Percentiles rank a stretch among this genome's conserved stretches.
phyloP scores from a whole-genome alignment of 2,113 vertebrate species.

The Phalacrocorax aristotelis region DNA sequence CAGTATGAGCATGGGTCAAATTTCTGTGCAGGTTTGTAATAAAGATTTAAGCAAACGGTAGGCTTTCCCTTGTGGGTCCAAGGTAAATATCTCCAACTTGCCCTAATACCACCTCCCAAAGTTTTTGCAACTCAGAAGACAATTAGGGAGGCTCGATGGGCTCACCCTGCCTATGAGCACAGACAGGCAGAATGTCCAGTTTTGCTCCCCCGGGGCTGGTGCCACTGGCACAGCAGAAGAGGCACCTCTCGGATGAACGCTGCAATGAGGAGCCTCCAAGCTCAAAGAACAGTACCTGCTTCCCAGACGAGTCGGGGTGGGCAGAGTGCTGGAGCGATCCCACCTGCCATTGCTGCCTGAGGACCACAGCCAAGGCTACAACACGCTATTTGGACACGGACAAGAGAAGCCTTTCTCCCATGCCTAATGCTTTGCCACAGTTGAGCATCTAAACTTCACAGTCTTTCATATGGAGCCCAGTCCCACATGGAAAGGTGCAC shows the following conservation, averaged over 20 bases:
- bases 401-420: background rate
- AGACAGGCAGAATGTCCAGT: background rate
- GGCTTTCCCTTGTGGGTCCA: background rate
- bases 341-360: too few relatives aligned
- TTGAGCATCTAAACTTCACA: background rate
- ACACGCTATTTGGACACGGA: background rate
- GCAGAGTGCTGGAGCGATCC: background rate
- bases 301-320: background rate
- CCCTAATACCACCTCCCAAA: background rate
- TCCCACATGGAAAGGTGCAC: background rate
- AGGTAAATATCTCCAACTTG: background rate
- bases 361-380: background rate
- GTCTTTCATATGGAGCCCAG: background rate
- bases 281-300: background rate
- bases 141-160: background rate
- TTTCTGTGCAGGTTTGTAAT: background rate
- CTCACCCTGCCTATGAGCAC: background rate
- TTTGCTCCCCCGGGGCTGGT: background rate
- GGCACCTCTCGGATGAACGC: background rate
- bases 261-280: background rate
- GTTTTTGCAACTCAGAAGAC: background rate
- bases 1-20: fast-evolving
- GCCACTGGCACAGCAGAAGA: background rate
- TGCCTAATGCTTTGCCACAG: background rate
- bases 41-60: background rate